Conservation (phyloP, 2,888 invertebrate species). For the Junonia oenone region DNA sequence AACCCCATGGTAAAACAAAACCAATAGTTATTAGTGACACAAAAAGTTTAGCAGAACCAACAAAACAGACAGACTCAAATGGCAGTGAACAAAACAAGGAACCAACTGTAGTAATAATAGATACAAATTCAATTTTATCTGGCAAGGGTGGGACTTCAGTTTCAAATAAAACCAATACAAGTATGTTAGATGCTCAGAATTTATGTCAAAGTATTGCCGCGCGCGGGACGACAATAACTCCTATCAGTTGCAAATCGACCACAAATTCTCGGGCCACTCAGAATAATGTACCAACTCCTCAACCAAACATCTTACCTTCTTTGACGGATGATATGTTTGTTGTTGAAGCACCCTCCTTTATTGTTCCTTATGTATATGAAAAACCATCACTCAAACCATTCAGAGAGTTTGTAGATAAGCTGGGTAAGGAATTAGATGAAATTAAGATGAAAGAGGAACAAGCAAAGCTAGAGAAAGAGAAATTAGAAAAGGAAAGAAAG, state of each 20-base stretch:
- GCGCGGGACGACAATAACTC: slow-evolving; percentile 77
- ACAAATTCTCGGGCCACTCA: slow-evolving; percentile 30
- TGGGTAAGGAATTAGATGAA: slow-evolving; percentile 82
- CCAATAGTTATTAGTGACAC: slow-evolving; percentile 86
- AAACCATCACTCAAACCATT: slow-evolving; percentile 91
- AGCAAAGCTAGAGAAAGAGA: slow-evolving; percentile 54
- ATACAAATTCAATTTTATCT: slow-evolving; percentile 85
- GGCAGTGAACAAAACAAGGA: slow-evolving; percentile 81
- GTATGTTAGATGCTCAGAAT: slow-evolving; percentile 57
- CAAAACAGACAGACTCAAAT: slow-evolving; percentile 71
- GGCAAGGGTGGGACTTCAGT: slow-evolving; percentile 48
- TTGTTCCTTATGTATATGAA: slow-evolving; percentile 95
- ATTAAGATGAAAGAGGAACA: slow-evolving; percentile 60
- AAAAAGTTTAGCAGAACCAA: slow-evolving; percentile 84
- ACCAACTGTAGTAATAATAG: slow-evolving; percentile 90
- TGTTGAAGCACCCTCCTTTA: slow-evolving; percentile 94
- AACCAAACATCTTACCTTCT: slow-evolving; percentile 84
- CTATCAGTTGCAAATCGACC: slow-evolving; percentile 56
- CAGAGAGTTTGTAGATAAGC: slow-evolving; percentile 84
- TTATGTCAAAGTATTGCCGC: slow-evolving; percentile 72
- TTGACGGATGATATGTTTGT: slow-evolving; percentile 95
- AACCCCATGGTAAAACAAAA: slow-evolving; percentile 54
- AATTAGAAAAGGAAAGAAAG: slow-evolving; percentile 54
- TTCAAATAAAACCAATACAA: slow-evolving; percentile 41
- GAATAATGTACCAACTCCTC: slow-evolving; percentile 40